These are phyloP conservation scores for Hermaeophaga mercurialis DNA, from an alignment of 2,888 invertebrate species.

Conservation along the genomic window DNA sequence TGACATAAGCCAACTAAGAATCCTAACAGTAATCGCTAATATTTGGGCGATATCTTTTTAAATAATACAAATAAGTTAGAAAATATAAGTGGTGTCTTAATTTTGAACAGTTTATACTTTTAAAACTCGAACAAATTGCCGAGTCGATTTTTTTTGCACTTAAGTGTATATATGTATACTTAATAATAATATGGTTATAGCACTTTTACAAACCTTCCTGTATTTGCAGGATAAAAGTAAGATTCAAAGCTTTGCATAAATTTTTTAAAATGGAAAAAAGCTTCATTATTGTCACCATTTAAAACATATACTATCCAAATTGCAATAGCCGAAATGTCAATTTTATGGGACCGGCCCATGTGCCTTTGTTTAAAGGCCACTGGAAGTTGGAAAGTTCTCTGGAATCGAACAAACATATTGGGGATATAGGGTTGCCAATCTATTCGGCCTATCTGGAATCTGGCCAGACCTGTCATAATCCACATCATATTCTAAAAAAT, in stretches of 20 bases:
- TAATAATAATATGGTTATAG: too few species aligned
- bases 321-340: slow-evolving; percentile 60
- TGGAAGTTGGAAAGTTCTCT: slow-evolving; percentile 74
- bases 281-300: slow-evolving; percentile 68
- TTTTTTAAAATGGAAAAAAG: slow-evolving; percentile 75
- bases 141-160: too few species aligned
- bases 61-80: too few species aligned
- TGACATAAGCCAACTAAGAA: too few species aligned
- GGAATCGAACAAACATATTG: slow-evolving; percentile 67
- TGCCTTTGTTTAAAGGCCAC: slow-evolving; percentile 74
- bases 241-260: slow-evolving; percentile 84
- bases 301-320: slow-evolving; percentile 68
- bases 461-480: slow-evolving; percentile 75
- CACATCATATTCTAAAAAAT: slow-evolving; percentile 69
- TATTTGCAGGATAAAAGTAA: slow-evolving; percentile 88
- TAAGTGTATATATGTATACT: too few species aligned
- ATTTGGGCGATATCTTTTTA: too few species aligned
- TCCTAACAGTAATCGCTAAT: too few species aligned
- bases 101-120: too few species aligned
- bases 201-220: slow-evolving; percentile 66
- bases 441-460: slow-evolving; percentile 78
- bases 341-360: slow-evolving; percentile 61
- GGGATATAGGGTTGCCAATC: slow-evolving; percentile 88
- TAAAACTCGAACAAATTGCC: too few species aligned
- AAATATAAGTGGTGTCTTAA: too few species aligned